Base-by-base conservation (phyloP, 1,140 invertebrate species). In the Penaeus indicus region DNA sequence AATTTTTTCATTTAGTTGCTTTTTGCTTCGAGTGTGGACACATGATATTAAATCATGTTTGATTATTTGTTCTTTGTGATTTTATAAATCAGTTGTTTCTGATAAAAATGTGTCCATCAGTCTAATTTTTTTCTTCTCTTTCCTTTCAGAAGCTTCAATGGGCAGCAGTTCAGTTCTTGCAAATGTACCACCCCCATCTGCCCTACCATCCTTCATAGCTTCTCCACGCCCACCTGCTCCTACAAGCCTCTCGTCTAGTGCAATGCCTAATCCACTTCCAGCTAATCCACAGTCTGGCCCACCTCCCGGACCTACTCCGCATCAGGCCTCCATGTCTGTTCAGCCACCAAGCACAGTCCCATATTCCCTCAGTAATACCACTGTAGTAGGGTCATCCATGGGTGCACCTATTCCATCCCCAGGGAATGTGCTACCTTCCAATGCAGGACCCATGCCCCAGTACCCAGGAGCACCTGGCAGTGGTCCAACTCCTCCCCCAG, bases 181-280 rank as follows among this genome's bases (percentile, higher is more conserved):
- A 7, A 94, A 93, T 91, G 93, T 95, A 7, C 93, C 94, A 78
- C 94, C 94, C 42, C 94, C 94, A 7, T 92, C 94, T 18, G 93
- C 94, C 87, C 92, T 95, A 42, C 94, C 94, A 16, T 94, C 94
- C 91, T 95, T 95, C 91, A 92, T 94, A 54, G 93, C 93, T 10
- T 92, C 92, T n/a, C 79, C 60, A 4, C 38, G 42, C 25, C 60
- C 84, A 79, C 32, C 77, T 19, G 69, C 67, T 32, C 38, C 82
- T 13, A 22, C 47, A 47, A 47, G 47, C 47, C 47, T 47, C 47
- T 13, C 47, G 0, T 47, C 82, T 7, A 42, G 10, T 11, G 47
- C 82, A 22, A 38, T n/a, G 22, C 25, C 67, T 22, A 25, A 21
- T 47, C 82, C 82, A 78, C 54, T 62, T 47, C 69, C 47, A 42